phyloP scores from a whole-genome alignment of 30 jellyfish, hydroid and myxozoan genomes.

The Hydra vulgaris region DNA sequence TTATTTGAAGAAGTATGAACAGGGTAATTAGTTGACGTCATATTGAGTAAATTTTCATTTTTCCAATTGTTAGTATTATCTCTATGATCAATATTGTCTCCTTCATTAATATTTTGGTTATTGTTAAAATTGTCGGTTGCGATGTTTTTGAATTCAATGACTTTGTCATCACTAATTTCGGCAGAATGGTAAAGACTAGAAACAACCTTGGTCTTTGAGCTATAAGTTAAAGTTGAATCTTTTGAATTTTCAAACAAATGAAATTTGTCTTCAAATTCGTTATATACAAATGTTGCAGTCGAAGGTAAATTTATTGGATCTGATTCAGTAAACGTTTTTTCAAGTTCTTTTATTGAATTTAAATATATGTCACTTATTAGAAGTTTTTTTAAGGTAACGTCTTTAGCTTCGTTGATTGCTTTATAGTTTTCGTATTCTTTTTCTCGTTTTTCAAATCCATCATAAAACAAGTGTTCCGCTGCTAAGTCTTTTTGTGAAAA shows the following conservation, averaged over 20 bases:
- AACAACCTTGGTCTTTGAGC: not conserved
- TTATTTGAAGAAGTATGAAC: too few species aligned
- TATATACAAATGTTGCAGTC: not conserved
- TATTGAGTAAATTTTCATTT: too few species aligned
- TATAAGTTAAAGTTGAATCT: not conserved
- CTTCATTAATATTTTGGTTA: too few species aligned
- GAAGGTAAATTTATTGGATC: too few species aligned
- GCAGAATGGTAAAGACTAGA: not conserved
- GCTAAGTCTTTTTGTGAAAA: not conserved
- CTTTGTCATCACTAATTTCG: not conserved
- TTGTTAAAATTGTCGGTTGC: too few species aligned
- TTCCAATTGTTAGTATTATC: too few species aligned
- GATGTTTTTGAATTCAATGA: too few species aligned
- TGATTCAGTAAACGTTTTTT: too few species aligned
- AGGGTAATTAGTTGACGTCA: too few species aligned
- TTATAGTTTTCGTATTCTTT: not conserved
- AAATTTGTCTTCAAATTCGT: not conserved
- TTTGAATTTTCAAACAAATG: not conserved
- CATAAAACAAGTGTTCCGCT: not conserved
- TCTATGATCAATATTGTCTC: too few species aligned
- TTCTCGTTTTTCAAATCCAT: not conserved
- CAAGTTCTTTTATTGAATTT: too few species aligned
- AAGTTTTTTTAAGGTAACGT: not conserved
- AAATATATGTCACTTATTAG: not conserved
- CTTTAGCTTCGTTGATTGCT: not conserved